These are phyloP conservation scores for Micrasema longulum DNA, from an alignment of 1,140 invertebrate genomes.

Conservation along the genomic window DNA sequence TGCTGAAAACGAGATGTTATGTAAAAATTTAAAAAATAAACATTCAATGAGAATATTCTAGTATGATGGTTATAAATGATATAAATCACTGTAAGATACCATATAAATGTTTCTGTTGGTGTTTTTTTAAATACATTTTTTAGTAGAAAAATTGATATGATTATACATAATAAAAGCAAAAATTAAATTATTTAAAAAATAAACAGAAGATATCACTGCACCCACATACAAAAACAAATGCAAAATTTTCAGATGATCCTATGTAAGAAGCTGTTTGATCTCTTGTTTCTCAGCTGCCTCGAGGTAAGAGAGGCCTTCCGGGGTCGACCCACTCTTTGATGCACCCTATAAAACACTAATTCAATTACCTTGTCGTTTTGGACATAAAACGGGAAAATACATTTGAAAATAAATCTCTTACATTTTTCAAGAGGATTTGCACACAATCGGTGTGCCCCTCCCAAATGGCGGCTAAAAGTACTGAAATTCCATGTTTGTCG, in stretches of 20 bases:
- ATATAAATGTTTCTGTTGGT: no score
- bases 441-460: constrained; percentile 95
- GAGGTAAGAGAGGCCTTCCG: constrained; percentile 87
- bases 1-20: no score
- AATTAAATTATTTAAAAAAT: no score
- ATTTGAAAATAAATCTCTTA: constrained; percentile 61
- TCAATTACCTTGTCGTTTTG: background rate
- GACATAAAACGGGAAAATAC: background rate
- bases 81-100: no score
- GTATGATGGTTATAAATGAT: no score
- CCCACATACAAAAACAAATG: constrained; percentile 45
- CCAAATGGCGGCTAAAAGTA: constrained; percentile 93
- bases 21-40: no score
- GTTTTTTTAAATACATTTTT: background rate
- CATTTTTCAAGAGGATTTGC: constrained; percentile 86
- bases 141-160: constrained; percentile 14
- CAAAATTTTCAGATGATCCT: constrained; percentile 40
- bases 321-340: constrained; percentile 83
- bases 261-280: constrained; percentile 79
- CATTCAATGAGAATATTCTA: no score
- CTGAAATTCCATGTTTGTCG: constrained; percentile 95
- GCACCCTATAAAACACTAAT: constrained; percentile 76
- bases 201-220: constrained; percentile 43
- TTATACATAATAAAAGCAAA: constrained; percentile 4
- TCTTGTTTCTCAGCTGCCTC: constrained; percentile 93